phyloP scores from a whole-genome alignment of 2,113 vertebrate genomes.

The Hymenochirus boettgeri region DNA sequence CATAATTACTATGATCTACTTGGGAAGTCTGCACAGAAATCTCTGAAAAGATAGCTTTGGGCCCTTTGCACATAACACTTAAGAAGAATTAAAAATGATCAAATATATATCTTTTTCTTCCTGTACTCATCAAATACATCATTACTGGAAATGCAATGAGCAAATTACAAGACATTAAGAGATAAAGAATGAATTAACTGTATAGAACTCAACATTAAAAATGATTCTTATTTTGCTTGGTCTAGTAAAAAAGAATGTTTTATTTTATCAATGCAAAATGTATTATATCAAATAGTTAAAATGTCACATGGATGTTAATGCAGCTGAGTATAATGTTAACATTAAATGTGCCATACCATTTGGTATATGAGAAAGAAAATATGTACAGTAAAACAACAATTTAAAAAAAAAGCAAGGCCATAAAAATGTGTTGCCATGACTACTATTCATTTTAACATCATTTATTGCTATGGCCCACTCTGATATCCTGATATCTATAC shows the following conservation, averaged over 20 bases:
- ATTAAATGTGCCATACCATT: too few relatives aligned
- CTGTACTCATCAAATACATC: neutral
- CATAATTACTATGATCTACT: conserved; percentile 67
- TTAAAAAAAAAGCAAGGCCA: conserved; percentile 11
- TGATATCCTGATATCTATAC: conserved; percentile 32
- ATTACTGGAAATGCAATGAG: neutral
- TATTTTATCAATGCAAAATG: too few relatives aligned
- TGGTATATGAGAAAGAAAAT: too few relatives aligned
- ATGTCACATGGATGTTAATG: too few relatives aligned
- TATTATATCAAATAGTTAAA: too few relatives aligned
- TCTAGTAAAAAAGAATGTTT: too few relatives aligned
- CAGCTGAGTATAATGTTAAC: too few relatives aligned
- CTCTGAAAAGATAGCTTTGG: conserved; percentile 5
- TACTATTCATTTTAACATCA: conserved; percentile 42
- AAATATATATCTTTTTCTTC: neutral
- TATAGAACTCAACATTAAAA: too few relatives aligned
- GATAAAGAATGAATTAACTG: too few relatives aligned
- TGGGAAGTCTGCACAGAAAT: conserved; percentile 48
- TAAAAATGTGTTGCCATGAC: conserved; percentile 41
- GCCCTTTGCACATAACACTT: conserved; percentile 5
- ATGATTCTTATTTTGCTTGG: too few relatives aligned
- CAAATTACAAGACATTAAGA: too few relatives aligned
- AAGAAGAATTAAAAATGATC: neutral
- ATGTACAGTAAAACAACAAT: too few relatives aligned
- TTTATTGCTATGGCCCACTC: conserved; percentile 33